Conservation (phyloP, 2,888 invertebrate genomes). For the Melitaea athalia region DNA sequence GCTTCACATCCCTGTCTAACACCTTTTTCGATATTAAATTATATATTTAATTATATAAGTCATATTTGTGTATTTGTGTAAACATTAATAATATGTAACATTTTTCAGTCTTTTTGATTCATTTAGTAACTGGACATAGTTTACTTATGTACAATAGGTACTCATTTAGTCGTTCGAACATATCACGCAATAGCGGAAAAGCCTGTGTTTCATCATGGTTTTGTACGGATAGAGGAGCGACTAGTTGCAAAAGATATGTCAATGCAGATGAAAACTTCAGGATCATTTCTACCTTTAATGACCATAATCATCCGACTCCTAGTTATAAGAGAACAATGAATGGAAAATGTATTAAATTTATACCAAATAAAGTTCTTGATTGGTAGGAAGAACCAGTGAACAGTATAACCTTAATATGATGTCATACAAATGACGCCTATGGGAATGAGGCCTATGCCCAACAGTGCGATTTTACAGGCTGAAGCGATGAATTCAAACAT, state of each 20-base stretch:
- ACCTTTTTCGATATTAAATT: too few relatives aligned
- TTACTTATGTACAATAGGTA: slow-evolving; percentile 41
- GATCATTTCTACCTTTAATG: slow-evolving; percentile 26
- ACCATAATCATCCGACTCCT: slow-evolving; percentile 41
- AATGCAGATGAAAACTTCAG: slow-evolving; percentile 25
- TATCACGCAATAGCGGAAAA: slow-evolving; percentile 15
- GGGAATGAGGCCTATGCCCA: too few relatives aligned
- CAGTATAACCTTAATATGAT: too few relatives aligned
- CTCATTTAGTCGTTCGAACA: slow-evolving; percentile 38
- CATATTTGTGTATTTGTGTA: neutral
- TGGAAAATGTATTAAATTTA: slow-evolving; percentile 28
- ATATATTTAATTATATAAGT: too few relatives aligned
- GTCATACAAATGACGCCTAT: too few relatives aligned
- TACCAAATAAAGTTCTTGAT: neutral
- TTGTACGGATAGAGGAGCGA: slow-evolving; percentile 38
- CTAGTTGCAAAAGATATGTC: slow-evolving; percentile 37
- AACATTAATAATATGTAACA: neutral
- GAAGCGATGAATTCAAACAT: too few relatives aligned
- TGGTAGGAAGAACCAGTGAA: neutral
- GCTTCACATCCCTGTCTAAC: too few relatives aligned
- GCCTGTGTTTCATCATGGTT: slow-evolving; percentile 30
- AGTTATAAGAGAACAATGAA: slow-evolving; percentile 26
- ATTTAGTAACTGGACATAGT: neutral
- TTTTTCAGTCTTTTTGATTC: slow-evolving; percentile 1
- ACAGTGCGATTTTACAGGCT: too few relatives aligned